Percentiles rank a stretch among this genome's conserved stretches.
Evolutionary conservation across 2,113 vertebrate species (phyloP).

Genomic region (Empidonax alnorum): DNA sequence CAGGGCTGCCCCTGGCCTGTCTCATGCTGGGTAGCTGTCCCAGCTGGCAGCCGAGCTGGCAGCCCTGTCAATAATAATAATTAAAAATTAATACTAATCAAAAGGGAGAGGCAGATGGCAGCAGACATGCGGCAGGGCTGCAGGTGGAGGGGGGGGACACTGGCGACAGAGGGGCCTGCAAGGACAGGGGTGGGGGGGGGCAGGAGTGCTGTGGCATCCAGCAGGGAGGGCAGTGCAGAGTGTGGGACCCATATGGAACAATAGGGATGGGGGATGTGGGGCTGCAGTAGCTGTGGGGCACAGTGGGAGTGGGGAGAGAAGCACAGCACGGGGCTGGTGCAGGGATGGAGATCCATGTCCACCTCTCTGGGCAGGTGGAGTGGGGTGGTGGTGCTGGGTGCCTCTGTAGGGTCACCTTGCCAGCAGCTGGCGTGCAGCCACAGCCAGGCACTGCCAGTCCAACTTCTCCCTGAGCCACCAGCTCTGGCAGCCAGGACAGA

Average conservation of each 20-base stretch:
- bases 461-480: neutral
- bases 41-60: slow-evolving; percentile 45
- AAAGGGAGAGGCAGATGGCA: slow-evolving; percentile 64
- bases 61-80: slow-evolving; percentile 61
- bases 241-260: too few relatives aligned
- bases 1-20: neutral
- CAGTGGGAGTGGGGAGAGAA: neutral
- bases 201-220: neutral
- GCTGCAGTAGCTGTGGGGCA: neutral
- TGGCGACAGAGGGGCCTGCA: neutral
- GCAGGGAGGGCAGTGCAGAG: neutral
- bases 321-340: fast-evolving
- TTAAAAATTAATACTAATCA: slow-evolving; percentile 71
- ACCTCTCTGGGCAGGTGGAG: fast-evolving
- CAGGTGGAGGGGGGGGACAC: neutral
- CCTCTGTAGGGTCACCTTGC: neutral
- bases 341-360: neutral
- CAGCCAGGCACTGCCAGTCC: neutral
- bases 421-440: neutral
- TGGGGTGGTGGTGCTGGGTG: neutral
- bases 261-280: neutral
- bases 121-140: slow-evolving; percentile 37
- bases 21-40: slow-evolving; percentile 4
- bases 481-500: neutral
- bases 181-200: neutral